Base-by-base conservation (phyloP, 2,113 vertebrate species). In the Picathartes gymnocephalus region DNA sequence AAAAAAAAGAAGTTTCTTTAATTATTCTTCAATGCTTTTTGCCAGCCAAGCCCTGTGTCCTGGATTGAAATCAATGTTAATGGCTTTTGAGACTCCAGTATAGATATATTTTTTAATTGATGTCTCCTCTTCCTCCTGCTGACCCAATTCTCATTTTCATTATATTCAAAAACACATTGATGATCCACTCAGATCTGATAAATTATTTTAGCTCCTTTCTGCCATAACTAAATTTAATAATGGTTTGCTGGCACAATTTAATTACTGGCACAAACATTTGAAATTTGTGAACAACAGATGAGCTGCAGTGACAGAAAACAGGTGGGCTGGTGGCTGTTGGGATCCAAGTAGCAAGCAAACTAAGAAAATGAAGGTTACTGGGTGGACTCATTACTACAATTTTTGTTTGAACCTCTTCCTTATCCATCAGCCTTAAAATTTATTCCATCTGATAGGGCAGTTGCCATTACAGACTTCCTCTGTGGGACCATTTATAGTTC, bases 201-300 rank as follows among this genome's bases (percentile, higher is more conserved):
- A 95, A 96, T 95, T 95, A 92, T 96, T 98, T 97, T 97, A 97
- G 82, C 95, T 97, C 89, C 95, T 97, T 96, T 96, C 87, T 95
- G 53, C 31, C 92, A 90, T 96, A 93, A 83, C 79, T 83, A 90
- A 85, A 92, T 96, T 96, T 97, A 97, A 94, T 88, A 95, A 62
- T 78, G 77, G 83, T 96, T 97, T 92, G 72, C 84, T 95, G 48
- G 86, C 81, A 95, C 88, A 93, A 87, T 94, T 96, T 93, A 97
- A 94, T 97, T 94, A 81, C 76, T 97, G 88, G 80, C 86, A 95
- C 53, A 93, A 97, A 69, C 50, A 85, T 93, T 81, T 96, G 65
- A 97, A 95, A 92, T 78, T 81, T 85, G 89, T 96, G 88, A 96
- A 91, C 71, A 66, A 45, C 60, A 93, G 82, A 70, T 92, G 93